Evolutionary conservation across 2,888 invertebrate genomes (phyloP).

Genomic region (Synanthedon formicaeformis): DNA sequence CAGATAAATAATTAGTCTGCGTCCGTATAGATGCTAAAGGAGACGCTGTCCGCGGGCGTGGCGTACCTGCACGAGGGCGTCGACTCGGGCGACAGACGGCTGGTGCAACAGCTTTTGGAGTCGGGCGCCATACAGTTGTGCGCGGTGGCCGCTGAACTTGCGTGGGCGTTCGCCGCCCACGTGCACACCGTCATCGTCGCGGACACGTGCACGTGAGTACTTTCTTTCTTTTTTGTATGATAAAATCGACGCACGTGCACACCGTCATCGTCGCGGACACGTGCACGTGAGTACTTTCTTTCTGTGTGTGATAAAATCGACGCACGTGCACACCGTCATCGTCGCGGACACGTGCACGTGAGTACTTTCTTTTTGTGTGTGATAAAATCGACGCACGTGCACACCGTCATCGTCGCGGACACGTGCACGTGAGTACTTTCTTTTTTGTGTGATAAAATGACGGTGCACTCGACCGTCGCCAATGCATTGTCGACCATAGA

Average conservation of each 20-base stretch:
- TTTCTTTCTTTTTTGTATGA: too few species aligned
- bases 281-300: conserved; percentile 65
- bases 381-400: too few species aligned
- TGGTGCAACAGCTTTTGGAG: conserved; percentile 94
- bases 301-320: too few species aligned
- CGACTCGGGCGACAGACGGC: conserved; percentile 82
- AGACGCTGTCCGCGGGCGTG: conserved; percentile 94
- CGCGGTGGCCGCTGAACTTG: conserved; percentile 91
- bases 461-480: conserved; percentile 96
- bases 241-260: too few species aligned
- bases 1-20: too few species aligned
- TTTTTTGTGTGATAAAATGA: too few species aligned
- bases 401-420: conserved; percentile 97
- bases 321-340: conserved; percentile 93
- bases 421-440: conserved; percentile 76
- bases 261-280: conserved; percentile 98
- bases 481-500: too few species aligned
- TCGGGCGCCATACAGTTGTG: conserved; percentile 86
- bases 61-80: conserved; percentile 98
- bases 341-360: conserved; percentile 93
- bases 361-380: conserved; percentile 22
- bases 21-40: conserved; percentile 83
- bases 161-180: conserved; percentile 91
- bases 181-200: conserved; percentile 96
- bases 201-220: conserved; percentile 83